Evolutionary conservation across 2,113 vertebrate species (phyloP).

Genomic region (Aegotheles bennettii): DNA sequence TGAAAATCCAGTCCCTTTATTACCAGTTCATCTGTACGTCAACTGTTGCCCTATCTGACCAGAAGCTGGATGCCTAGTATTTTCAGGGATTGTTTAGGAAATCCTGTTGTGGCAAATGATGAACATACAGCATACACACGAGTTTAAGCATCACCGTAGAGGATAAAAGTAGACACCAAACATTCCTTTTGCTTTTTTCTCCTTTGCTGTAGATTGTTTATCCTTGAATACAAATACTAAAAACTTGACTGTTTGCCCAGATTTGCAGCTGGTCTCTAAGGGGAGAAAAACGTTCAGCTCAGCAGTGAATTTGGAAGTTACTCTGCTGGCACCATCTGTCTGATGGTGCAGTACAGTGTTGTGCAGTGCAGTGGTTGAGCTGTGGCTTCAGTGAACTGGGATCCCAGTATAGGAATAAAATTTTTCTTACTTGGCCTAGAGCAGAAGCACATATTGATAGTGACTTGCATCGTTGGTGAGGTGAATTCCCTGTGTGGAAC

Average conservation of each 20-base stretch:
- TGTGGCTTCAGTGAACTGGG: neutral
- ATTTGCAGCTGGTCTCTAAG: slow-evolving; percentile 35
- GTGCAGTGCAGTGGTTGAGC: neutral
- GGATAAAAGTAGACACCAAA: neutral
- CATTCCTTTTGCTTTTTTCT: neutral
- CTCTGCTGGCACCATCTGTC: neutral
- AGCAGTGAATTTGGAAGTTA: neutral
- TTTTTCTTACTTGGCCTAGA: neutral
- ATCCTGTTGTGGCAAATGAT: neutral
- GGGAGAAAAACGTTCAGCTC: neutral
- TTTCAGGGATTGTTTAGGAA: neutral
- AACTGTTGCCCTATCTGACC: neutral
- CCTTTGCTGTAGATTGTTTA: neutral
- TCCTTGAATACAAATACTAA: slow-evolving; percentile 1
- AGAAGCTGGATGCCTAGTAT: neutral
- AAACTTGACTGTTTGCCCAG: slow-evolving; percentile 37
- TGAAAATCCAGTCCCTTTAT: neutral
- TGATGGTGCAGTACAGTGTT: neutral
- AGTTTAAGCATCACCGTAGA: neutral
- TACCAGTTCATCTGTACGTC: neutral
- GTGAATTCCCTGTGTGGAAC: neutral
- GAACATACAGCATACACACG: neutral
- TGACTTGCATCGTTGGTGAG: neutral
- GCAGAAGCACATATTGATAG: neutral
- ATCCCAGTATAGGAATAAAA: neutral